Conservation (phyloP, 1,140 invertebrate genomes). For the Drosophila suzukii region DNA sequence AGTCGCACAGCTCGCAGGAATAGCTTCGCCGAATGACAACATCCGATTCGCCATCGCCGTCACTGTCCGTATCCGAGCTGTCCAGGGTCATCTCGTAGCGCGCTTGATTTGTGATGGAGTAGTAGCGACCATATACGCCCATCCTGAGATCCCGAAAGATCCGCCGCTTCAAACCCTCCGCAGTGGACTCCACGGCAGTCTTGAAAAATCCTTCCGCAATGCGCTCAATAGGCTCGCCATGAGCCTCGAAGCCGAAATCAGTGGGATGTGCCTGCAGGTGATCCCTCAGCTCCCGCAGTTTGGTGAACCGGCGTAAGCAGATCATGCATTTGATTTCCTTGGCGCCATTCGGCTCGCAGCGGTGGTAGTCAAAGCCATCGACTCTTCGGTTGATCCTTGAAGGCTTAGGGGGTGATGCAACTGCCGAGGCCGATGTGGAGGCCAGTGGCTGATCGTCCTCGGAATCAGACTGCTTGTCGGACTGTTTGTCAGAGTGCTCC, state of each 20-base stretch:
- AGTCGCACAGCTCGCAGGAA: conserved; percentile 64
- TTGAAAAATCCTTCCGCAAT: conserved; percentile 70
- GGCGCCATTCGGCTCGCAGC: conserved; percentile 64
- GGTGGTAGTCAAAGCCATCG: conserved; percentile 57
- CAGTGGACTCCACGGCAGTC: conserved; percentile 67
- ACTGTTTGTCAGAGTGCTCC: conserved; percentile 31
- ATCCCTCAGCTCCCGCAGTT: conserved; percentile 52
- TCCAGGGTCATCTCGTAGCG: conserved; percentile 71
- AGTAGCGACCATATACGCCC: conserved; percentile 61
- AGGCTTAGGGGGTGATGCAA: conserved; percentile 21
- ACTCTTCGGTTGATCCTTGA: conserved; percentile 63
- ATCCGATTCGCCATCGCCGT: conserved; percentile 51
- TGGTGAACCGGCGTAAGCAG: conserved; percentile 58
- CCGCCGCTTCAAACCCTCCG: conserved; percentile 46
- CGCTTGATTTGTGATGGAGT: conserved; percentile 72
- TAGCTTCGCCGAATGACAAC: conserved; percentile 62
- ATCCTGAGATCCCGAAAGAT: conserved; percentile 57
- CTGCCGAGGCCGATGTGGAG: conserved; percentile 28
- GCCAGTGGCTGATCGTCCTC: conserved; percentile 37
- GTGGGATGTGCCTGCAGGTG: conserved; percentile 55
- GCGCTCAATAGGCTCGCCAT: conserved; percentile 64
- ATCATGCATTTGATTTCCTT: conserved; percentile 74
- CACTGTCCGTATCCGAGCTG: conserved; percentile 71
- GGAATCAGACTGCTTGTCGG: conserved; percentile 22
- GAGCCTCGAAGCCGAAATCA: conserved; percentile 56